Evolutionary conservation across 2,888 invertebrate genomes (phyloP), one percentile per base, ranked within the genome.

Genomic region (Callyntrura sp.): DNA sequence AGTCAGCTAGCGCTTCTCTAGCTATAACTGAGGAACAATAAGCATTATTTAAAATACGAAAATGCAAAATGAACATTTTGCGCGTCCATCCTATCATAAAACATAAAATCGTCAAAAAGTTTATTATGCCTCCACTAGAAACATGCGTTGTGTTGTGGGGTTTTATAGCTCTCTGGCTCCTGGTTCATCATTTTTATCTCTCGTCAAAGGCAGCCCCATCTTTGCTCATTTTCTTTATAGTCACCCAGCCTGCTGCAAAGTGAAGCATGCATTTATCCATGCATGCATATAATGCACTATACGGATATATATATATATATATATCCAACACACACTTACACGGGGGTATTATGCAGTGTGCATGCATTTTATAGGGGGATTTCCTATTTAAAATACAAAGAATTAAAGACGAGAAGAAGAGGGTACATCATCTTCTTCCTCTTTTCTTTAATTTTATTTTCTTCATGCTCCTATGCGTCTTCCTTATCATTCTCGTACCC

Each of bases 381-480:
- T 51, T 14, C 11, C 25, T 28, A 14, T 65, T 28, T 23, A 43
- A 68, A 12, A 68, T 35, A 35, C n/a, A 51, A 35, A 84, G 51
- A 65, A 35, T 35, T 35, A 3, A 65, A 65, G n/a, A 48, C 11
- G 4, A 20, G 45, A 51, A 25, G 51, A 83, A 68, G 73, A 65
- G 55, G 68, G n/a, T 23, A 45, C 81, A 25, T 23, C 83, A n/a
- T 88, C 60, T 57, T 70, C 76, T 60, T 57, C 57, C 57, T 85
- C 48, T 85, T 83, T 28, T 45, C 55, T 51, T 68, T 86, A 48
- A 45, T 73, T 78, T 60, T 55, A 55, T 85, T 65, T 81, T 62
- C 87, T 87, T 87, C 87, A 87, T 87, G 87, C 81, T 87, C 87
- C 70, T 88, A 60, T 88, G 88, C 88, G 62, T 85, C 86, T 82